These are phyloP conservation scores for Caenorhabditis becei DNA, from an alignment of 2,888 invertebrate genomes.

Conservation along the genomic window DNA sequence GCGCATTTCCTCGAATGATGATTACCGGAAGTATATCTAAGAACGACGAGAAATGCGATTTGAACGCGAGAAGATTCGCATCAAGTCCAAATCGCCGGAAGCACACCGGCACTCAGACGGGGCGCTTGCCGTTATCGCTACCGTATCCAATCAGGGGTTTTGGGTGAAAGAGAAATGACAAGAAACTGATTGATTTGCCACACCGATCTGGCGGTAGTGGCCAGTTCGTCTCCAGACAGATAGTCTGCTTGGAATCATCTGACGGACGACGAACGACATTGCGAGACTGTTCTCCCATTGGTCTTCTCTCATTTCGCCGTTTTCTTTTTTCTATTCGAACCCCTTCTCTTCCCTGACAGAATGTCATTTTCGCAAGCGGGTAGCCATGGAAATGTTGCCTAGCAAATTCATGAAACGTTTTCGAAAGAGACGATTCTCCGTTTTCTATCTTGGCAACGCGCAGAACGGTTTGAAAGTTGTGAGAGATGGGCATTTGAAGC, in stretches of 20 bases:
- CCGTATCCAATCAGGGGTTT: background rate
- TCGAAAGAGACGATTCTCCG: background rate
- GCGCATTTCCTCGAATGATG: conserved; percentile 9
- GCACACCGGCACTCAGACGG: conserved; percentile 1
- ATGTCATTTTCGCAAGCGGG: background rate
- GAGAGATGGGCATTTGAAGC: background rate
- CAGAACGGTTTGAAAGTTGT: background rate
- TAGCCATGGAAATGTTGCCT: conserved; percentile 8
- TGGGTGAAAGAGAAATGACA: background rate
- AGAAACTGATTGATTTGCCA: background rate
- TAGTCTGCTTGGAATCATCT: background rate
- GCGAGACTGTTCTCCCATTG: conserved; percentile 1
- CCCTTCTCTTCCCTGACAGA: background rate
- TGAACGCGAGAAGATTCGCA: background rate
- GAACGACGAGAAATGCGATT: conserved; percentile 8
- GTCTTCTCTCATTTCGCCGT: background rate
- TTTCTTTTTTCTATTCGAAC: background rate
- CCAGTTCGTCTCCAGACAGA: conserved; percentile 6
- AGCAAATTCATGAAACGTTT: background rate
- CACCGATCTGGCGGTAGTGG: background rate
- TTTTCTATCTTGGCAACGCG: background rate
- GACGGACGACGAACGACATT: conserved; percentile 6
- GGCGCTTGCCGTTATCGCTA: background rate
- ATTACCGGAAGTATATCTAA: conserved; percentile 11
- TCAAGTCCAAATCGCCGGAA: background rate